These are phyloP conservation scores for Xenus cinereus DNA, from an alignment of 2,113 vertebrate species.

Conservation along the genomic window DNA sequence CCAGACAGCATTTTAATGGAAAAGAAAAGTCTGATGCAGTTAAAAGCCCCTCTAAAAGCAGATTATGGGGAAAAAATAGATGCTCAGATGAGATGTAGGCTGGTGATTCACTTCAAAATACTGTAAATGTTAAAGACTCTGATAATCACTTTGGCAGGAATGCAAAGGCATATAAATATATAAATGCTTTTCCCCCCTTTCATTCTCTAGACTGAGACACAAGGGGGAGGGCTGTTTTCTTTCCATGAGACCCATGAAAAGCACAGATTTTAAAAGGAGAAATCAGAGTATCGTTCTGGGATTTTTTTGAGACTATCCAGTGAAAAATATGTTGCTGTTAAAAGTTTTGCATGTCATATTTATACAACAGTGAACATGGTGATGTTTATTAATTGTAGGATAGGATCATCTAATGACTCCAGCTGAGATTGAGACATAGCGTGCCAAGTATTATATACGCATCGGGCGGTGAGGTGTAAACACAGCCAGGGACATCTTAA, in stretches of 20 bases:
- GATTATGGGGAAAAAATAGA: constrained; percentile 43
- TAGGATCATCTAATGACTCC: neutral
- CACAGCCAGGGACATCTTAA: neutral
- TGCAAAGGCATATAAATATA: neutral
- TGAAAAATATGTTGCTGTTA: neutral
- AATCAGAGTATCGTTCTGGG: neutral
- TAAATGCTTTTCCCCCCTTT: neutral
- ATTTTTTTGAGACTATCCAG: neutral
- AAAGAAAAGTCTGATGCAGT: constrained; percentile 27
- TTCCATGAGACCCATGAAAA: neutral
- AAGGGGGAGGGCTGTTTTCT: neutral
- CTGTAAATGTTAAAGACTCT: constrained; percentile 34
- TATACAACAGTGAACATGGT: neutral
- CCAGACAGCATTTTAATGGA: constrained; percentile 40
- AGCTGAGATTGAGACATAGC: neutral
- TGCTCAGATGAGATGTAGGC: constrained; percentile 9
- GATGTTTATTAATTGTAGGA: neutral
- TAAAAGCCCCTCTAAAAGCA: constrained; percentile 60
- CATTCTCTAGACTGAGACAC: neutral
- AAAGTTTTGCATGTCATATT: neutral
- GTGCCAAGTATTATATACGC: neutral
- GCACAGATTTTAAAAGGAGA: neutral
- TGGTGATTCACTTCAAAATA: constrained; percentile 45
- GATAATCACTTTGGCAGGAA: constrained; percentile 37
- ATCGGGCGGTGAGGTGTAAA: neutral